Percentiles rank a stretch among this genome's conserved stretches.
These are phyloP conservation scores for Misgurnus anguillicaudatus DNA, from an alignment of 2,113 vertebrate species.

Conservation along the genomic window DNA sequence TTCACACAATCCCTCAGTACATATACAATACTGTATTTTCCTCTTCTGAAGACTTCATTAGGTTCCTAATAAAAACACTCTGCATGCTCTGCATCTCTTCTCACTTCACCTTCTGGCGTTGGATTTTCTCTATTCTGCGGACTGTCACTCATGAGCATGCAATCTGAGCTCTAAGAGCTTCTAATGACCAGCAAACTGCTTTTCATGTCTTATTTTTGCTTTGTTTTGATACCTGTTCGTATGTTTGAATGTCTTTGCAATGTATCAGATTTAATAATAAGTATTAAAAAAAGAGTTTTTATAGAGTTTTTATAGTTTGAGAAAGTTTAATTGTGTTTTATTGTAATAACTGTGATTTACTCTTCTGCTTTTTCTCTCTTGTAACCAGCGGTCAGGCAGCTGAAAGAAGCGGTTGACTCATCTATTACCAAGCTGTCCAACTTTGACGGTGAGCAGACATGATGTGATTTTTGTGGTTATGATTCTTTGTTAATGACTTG, in stretches of 20 bases:
- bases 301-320: too few relatives aligned
- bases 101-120: conserved; percentile 29
- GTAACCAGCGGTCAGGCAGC: conserved; percentile 73
- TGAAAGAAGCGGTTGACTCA: conserved; percentile 76
- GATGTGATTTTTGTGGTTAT: background rate
- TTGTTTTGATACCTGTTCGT: background rate
- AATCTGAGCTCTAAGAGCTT: conserved; percentile 13
- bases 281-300: too few relatives aligned
- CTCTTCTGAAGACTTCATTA: background rate
- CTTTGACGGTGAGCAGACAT: conserved; percentile 72
- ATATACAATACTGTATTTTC: background rate
- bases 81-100: conserved; percentile 42
- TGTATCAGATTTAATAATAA: too few relatives aligned
- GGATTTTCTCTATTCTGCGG: conserved; percentile 27
- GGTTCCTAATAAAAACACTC: background rate
- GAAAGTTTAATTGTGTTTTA: background rate
- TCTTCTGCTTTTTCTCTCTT: conserved; percentile 2
- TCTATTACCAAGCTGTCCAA: conserved; percentile 75
- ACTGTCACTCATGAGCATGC: conserved; percentile 29
- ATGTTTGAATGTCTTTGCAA: too few relatives aligned
- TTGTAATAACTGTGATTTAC: background rate
- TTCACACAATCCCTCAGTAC: conserved; percentile 7
- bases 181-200: conserved; percentile 8
- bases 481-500: background rate
- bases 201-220: conserved; percentile 6